A percentile compares a stretch with the other conserved stretches of the same genome.
Evolutionary conservation across 2,888 invertebrate genomes (phyloP).

Genomic region (Himalopsyche tibetana): DNA sequence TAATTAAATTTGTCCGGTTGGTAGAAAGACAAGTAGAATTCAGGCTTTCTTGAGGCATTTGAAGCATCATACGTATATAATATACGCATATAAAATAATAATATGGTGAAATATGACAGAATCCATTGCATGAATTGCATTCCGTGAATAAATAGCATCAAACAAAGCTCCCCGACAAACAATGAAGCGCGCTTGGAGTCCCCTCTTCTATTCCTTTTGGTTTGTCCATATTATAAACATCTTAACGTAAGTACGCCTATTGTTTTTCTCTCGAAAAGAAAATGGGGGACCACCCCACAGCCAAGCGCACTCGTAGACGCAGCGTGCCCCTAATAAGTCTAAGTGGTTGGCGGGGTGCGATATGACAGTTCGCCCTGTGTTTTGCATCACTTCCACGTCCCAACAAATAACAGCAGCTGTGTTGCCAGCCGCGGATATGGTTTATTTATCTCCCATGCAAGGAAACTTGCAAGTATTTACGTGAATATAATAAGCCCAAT

Average conservation of each 20-base stretch:
- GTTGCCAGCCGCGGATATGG: background rate
- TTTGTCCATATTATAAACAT: slow-evolving; percentile 1
- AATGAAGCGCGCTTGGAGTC: no score
- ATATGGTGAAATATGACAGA: no score
- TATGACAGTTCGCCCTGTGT: slow-evolving; percentile 19
- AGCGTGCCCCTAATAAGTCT: slow-evolving; percentile 23
- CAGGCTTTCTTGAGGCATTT: no score
- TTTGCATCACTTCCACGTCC: background rate
- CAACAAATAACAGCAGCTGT: background rate
- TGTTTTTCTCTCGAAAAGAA: slow-evolving; percentile 3
- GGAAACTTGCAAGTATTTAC: no score
- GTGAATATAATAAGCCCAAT: no score
- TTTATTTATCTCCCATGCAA: no score
- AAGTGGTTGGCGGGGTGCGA: background rate
- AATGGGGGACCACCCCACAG: background rate
- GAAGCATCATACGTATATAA: no score
- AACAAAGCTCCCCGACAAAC: background rate
- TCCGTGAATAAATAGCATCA: background rate
- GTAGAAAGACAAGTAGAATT: no score
- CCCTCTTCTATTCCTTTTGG: background rate
- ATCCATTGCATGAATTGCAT: no score
- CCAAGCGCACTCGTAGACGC: background rate
- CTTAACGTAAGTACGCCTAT: background rate
- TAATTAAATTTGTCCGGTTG: no score
- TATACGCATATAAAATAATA: no score